Conservation (phyloP, 1,140 invertebrate species). For the Condylostylus longicornis region DNA sequence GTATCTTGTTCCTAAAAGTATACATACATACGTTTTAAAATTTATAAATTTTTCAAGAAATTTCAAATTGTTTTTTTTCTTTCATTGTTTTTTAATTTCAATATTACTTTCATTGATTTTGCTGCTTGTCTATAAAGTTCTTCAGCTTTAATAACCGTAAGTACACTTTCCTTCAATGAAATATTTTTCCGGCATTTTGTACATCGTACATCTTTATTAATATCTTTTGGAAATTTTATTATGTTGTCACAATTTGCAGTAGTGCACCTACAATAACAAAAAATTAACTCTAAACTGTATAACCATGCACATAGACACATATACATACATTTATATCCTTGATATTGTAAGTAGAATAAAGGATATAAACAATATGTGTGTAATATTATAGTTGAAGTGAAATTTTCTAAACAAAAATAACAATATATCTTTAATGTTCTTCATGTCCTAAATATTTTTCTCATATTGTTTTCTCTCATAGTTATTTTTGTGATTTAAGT, state of each 20-base stretch:
- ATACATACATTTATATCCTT: too few relatives aligned
- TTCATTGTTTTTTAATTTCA: too few relatives aligned
- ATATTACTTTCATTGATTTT: conserved; percentile 28
- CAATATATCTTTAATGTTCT: too few relatives aligned
- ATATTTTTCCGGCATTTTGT: conserved; percentile 37
- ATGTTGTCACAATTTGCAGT: conserved; percentile 37
- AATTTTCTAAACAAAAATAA: too few relatives aligned
- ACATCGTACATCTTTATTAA: conserved; percentile 34
- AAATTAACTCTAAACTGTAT: too few relatives aligned
- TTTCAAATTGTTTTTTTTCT: not conserved
- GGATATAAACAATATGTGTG: too few relatives aligned
- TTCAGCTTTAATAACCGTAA: conserved; percentile 35
- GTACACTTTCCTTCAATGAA: conserved; percentile 34
- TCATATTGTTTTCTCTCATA: too few relatives aligned
- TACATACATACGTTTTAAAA: conserved; percentile 2
- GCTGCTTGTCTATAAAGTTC: conserved; percentile 35
- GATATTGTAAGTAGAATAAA: too few relatives aligned
- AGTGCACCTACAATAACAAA: conserved; percentile 37
- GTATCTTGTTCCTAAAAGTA: conserved; percentile 24
- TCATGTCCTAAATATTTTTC: too few relatives aligned
- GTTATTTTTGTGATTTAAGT: too few relatives aligned
- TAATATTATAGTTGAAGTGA: too few relatives aligned
- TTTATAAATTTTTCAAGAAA: not conserved
- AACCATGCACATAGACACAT: too few relatives aligned
- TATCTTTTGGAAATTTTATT: conserved; percentile 33